Percentiles rank a stretch among this genome's conserved stretches.
phyloP scores from a whole-genome alignment of 1,140 invertebrate genomes.

The Bathynomus jamesi region DNA sequence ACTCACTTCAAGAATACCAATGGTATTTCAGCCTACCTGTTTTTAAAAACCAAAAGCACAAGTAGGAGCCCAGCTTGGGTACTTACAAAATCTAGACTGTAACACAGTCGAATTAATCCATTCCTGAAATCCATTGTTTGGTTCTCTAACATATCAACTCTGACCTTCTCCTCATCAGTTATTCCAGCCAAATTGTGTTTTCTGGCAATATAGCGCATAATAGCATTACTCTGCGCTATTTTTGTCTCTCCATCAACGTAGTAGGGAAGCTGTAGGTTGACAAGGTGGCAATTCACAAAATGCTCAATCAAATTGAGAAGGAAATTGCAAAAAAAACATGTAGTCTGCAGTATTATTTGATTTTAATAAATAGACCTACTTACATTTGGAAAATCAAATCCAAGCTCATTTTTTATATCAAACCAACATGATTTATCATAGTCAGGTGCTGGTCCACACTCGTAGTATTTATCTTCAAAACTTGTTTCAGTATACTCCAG shows the following conservation, averaged over 20 bases:
- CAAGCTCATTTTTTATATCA: not conserved
- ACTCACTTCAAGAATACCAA: no score
- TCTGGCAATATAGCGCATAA: slow-evolving; percentile 48
- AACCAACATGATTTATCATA: not conserved
- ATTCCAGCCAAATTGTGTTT: slow-evolving; percentile 45
- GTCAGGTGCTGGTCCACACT: not conserved
- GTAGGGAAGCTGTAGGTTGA: slow-evolving; percentile 50
- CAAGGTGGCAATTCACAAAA: no score
- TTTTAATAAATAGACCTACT: not conserved
- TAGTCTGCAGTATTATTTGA: no score
- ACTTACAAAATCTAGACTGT: slow-evolving; percentile 38
- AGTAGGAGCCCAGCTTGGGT: no score
- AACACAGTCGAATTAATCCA: slow-evolving; percentile 43
- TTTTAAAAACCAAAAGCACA: no score
- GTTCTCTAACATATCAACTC: slow-evolving; percentile 46
- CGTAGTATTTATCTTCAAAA: not conserved
- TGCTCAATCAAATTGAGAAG: no score
- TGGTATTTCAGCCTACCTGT: no score
- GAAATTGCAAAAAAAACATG: no score
- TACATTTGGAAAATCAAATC: not conserved
- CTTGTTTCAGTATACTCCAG: not conserved
- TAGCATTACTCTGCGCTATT: slow-evolving; percentile 48
- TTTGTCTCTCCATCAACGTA: slow-evolving; percentile 50
- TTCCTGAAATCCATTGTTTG: slow-evolving; percentile 45
- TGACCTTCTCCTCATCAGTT: slow-evolving; percentile 43